Evolutionary conservation across 53 echinoderm and acorn worm species (phyloP).

Genomic region (Patiria pectinifera): DNA sequence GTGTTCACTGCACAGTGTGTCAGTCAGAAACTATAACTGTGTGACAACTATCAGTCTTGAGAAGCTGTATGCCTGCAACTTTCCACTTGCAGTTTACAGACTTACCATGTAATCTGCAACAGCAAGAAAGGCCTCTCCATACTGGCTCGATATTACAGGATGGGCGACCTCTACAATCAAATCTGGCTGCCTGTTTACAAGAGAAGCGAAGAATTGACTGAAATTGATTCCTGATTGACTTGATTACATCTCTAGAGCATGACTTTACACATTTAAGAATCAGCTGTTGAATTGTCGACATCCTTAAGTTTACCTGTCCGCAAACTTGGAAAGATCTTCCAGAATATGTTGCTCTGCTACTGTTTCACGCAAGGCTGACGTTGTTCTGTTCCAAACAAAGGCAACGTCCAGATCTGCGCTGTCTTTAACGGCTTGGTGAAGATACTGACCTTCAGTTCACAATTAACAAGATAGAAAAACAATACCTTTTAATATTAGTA

Average conservation of each 20-base stretch:
- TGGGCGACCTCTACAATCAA: constrained; percentile 94
- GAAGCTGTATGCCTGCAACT: not conserved
- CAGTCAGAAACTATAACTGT: too few relatives aligned
- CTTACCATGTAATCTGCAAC: constrained; percentile 67
- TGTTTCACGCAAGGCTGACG: constrained; percentile 56
- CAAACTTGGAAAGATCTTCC: constrained; percentile 71
- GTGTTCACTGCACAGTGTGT: too few relatives aligned
- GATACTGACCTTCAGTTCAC: constrained; percentile 69
- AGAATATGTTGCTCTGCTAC: constrained; percentile 67
- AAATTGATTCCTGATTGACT: not conserved
- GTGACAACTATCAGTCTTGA: not conserved
- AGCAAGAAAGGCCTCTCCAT: constrained; percentile 85
- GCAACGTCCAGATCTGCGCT: constrained; percentile 75
- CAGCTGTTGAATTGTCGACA: not conserved
- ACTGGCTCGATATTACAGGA: constrained; percentile 79
- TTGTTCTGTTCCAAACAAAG: constrained; percentile 87
- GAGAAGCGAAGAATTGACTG: not conserved
- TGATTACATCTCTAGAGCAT: not conserved
- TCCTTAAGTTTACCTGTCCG: constrained; percentile 60
- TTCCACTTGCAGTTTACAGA: not conserved
- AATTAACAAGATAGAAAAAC: constrained; percentile 3
- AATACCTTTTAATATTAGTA: not conserved
- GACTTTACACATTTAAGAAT: not conserved
- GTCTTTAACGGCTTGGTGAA: constrained; percentile 66
- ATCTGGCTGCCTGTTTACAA: constrained; percentile 75